Base-by-base conservation (phyloP, 2,113 vertebrate species). In the Rana temporaria region DNA sequence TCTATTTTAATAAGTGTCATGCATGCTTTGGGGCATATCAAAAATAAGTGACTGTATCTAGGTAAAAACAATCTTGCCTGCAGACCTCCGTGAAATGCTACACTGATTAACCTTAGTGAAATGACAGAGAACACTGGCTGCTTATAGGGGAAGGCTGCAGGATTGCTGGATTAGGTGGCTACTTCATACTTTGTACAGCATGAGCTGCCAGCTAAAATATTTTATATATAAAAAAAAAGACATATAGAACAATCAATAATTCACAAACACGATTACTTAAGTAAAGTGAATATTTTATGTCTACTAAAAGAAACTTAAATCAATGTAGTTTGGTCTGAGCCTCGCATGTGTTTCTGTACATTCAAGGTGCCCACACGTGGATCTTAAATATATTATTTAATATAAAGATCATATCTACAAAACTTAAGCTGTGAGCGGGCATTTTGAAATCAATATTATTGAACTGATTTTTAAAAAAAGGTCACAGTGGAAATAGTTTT, bases 1-100 rank as follows among this genome's bases (percentile, higher is more conserved):
- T 83, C 81, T 83, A 83, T 83, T 83, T 83, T 83, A 76, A 83
- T 83, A 83, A 67, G 63, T 83, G 81, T 68, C 71, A 83, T 68
- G 71, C 63, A 75, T 57, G 71, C 81, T 83, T 64, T 76, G 81
- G 22, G 72, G 71, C 81, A 83, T 83, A 76, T 83, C 81, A 83
- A 62, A 83, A 83, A 83, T 75, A 83, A 68, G 64, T 83, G 63
- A 34, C 72, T 76, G 81, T 83, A 83, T 83, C 81, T 76, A 83
- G 72, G 81, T 76, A 68, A 82, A 48, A 82, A 73, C 42, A 38
- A 71, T 20, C 42, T 20, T 34, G 48, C 12, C 81, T 48, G 66
- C 64, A 48, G 53, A 30, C 59, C 20, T 42, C 20, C 52, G 14
- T 55, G 34, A 60, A 63, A 63, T 17, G 19, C 34, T 48, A 20